phyloP scores from a whole-genome alignment of 1,140 invertebrate genomes.

The Neomicropteryx cornuta region DNA sequence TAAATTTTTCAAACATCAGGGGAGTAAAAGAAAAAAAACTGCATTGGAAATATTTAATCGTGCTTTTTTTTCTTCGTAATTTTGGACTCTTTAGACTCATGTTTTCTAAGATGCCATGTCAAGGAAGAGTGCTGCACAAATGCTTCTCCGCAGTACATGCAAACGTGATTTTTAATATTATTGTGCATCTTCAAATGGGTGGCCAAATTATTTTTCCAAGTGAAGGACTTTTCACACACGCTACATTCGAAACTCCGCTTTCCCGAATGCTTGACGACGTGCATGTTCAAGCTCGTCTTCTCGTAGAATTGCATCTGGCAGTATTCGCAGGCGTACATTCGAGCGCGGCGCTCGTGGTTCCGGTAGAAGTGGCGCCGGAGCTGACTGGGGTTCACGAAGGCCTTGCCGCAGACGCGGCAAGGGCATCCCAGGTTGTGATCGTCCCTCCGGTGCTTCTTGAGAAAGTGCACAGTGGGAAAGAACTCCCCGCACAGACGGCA shows the following conservation, averaged over 20 bases:
- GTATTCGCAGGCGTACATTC: slow-evolving; percentile 13
- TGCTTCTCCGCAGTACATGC: slow-evolving; percentile 45
- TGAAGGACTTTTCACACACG: slow-evolving; percentile 16
- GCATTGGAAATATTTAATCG: too few species aligned
- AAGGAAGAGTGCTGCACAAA: slow-evolving; percentile 46
- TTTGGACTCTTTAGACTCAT: too few species aligned
- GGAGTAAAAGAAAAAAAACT: too few species aligned
- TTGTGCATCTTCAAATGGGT: slow-evolving; percentile 19
- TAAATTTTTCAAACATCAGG: too few species aligned
- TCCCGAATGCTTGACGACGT: slow-evolving; percentile 19
- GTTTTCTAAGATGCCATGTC: slow-evolving; percentile 44
- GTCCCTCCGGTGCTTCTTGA: too few species aligned
- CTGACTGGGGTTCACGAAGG: too few species aligned
- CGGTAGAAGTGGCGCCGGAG: slow-evolving; percentile 7
- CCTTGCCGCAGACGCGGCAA: too few species aligned
- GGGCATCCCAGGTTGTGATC: too few species aligned
- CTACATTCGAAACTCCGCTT: slow-evolving; percentile 13
- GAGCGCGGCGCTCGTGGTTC: slow-evolving; percentile 10
- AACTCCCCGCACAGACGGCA: too few species aligned
- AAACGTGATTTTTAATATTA: too few species aligned
- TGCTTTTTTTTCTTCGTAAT: too few species aligned
- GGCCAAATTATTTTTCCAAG: slow-evolving; percentile 15
- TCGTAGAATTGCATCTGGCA: slow-evolving; percentile 14
- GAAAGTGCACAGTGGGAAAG: too few species aligned
- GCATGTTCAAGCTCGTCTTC: slow-evolving; percentile 4